A percentile compares a stretch with the other conserved stretches of the same genome.
phyloP scores from a whole-genome alignment of 2,797 vertebrate species.

The Urocyon cinereoargenteus region DNA sequence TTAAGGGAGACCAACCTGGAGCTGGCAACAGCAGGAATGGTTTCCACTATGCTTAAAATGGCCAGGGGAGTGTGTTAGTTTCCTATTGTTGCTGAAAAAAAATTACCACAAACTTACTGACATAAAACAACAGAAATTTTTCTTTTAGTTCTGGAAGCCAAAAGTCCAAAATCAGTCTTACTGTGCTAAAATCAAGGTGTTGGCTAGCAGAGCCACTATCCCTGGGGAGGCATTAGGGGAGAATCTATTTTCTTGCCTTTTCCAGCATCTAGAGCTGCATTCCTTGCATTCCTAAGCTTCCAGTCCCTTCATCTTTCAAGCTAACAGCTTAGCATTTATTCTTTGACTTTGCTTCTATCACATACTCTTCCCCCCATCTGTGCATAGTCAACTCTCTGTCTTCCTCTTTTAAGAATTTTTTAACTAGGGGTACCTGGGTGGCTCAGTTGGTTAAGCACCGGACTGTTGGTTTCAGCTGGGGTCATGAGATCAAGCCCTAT shows the following conservation, averaged over 20 bases:
- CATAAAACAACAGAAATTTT: not conserved
- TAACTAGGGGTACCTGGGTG: not conserved
- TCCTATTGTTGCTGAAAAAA: not conserved
- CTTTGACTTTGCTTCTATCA: not conserved
- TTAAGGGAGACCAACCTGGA: not conserved
- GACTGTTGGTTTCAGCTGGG: not conserved
- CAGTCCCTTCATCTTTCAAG: not conserved
- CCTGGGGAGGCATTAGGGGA: not conserved
- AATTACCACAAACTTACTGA: not conserved
- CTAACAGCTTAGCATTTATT: not conserved
- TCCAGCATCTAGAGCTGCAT: not conserved
- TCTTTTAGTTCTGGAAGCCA: not conserved
- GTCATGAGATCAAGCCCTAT: not conserved
- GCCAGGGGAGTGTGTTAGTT: not conserved
- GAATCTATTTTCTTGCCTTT: not conserved
- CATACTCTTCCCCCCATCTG: not conserved
- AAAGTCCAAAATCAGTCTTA: not conserved
- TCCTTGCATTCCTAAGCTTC: not conserved
- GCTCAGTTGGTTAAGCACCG: not conserved
- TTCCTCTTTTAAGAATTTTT: not conserved
- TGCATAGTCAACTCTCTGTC: not conserved
- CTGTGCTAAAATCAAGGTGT: not conserved
- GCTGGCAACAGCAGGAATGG: not conserved
- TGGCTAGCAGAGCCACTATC: too few species aligned
- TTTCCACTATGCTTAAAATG: not conserved